Evolutionary conservation across 2,797 vertebrate species (phyloP), one percentile per base, ranked within the genome.

Genomic region (Heterohyrax brucei): DNA sequence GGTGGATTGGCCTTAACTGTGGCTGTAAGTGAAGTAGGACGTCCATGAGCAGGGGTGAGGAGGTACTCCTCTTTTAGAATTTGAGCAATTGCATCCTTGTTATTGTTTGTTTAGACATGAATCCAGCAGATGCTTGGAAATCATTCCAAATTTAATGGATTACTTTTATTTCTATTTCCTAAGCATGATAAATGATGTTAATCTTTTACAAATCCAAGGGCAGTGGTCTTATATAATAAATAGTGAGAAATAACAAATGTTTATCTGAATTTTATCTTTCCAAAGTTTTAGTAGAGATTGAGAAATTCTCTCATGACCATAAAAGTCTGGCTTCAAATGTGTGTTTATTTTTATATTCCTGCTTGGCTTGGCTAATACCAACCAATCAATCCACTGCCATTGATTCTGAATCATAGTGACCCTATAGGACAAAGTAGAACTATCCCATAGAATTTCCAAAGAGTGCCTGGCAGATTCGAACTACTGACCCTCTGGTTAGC

Each of bases 21-120:
- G 30, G n/a, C 33, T 33, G n/a, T 33, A 61, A 4, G 21, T 61
- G 53, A 59, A 21, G 59, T 61, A 4, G 7, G 59, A 22, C 21
- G 19, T 61, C 18, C 2, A 16, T 56, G 18, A 56, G 4, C 53
- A 4, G 13, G 12, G 53, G 53, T 56, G 13, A 14, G 13, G 4
- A 12, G 16, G 53, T 56, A 56, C 93, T 79, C 2, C 39, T 76
- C 12, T 73, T 72, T 80, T 78, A 86, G 21, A 81, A 83, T 82
- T 72, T 66, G 14, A 84, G 53, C 56, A 14, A 75, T 22, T 66
- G n/a, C 0, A n/a, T 77, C 24, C 59, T n/a, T 44, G 12, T 44
- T 88, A 46, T 68, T 66, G 39, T 24, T 83, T 89, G 28, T 90
- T 92, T 83, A 83, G 2, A 94, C 56, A n/a, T 48, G 8, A 95